phyloP scores from a whole-genome alignment of 2,113 vertebrate genomes.

The Phoxinus phoxinus region DNA sequence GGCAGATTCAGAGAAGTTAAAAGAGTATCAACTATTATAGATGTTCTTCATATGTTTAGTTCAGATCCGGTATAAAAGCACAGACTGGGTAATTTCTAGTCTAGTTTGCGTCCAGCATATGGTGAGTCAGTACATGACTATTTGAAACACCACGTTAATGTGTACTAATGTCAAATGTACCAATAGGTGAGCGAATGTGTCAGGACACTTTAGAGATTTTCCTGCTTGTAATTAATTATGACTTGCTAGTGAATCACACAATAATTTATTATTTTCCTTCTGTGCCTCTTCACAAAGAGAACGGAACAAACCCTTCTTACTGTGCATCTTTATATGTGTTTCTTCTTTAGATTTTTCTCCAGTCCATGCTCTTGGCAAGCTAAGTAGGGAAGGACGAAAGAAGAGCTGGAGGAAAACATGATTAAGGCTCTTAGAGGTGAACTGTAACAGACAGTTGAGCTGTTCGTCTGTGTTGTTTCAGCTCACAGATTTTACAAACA shows the following conservation, averaged over 20 bases:
- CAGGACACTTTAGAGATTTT: not conserved
- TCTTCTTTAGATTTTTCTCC: not conserved
- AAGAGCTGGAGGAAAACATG: not conserved
- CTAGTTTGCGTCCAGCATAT: not conserved
- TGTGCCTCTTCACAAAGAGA: not conserved
- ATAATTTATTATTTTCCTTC: not conserved
- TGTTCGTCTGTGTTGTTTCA: not conserved
- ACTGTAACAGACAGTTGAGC: constrained; percentile 7
- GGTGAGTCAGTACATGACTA: not conserved
- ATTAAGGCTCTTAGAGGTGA: constrained; percentile 11
- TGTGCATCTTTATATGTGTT: not conserved
- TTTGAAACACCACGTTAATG: not conserved
- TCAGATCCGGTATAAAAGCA: not conserved
- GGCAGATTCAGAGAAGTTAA: not conserved
- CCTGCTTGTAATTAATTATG: constrained; percentile 9
- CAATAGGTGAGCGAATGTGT: not conserved
- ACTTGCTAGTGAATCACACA: not conserved
- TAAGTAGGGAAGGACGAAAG: not conserved
- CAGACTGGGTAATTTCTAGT: not conserved
- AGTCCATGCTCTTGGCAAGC: not conserved
- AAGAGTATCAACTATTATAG: not conserved
- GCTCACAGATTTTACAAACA: not conserved
- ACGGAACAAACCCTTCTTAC: not conserved
- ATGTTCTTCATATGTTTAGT: not conserved
- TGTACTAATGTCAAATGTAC: not conserved